Base-by-base conservation (phyloP, 1,140 invertebrate genomes). In the Nylanderia fulva region DNA sequence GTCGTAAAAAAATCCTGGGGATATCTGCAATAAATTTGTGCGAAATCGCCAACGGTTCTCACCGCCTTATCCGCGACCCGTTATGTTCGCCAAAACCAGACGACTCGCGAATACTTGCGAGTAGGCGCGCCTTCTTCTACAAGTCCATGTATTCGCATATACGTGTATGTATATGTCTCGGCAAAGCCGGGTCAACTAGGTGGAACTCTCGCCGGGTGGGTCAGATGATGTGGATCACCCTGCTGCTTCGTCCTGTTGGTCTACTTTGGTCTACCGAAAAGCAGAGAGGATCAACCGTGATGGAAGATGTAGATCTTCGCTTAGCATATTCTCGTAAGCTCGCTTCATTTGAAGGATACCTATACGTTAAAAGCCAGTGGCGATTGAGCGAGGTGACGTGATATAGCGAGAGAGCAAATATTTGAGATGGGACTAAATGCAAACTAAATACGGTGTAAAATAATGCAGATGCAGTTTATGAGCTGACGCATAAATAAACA, bases 51-150 rank as follows among this genome's bases (percentile, higher is more conserved):
- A 71, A 82, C 66, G 77, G 54, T 82, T 82, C 77, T 82, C 77
- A 42, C 52, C 66, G 66, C 11, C 48, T 82, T 60, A 71, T 71
- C 27, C 71, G 33, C 27, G 79, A 11, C 18, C 88, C 87, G 87
- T 88, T 90, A 89, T 88, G 76, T 86, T 63, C 74, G 85, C 80
- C 84, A 85, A 87, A 87, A 86, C 36, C 63, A 87, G 75, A 66
- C 80, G 79, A 58, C 27, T 89, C 64, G 68, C 33, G 29, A 24
- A 21, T 39, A 45, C 58, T 33, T 33, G 74, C 61, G 86, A 75
- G 68, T 75, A 29, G 79, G 84, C 68, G 76, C 54, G 45, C 45
- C 45, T 36, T 42, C n/a, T 52, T 48, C 45, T 36, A 48, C 80
- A 56, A 60, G 33, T 54, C 24, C n/a, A n/a, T n/a, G n/a, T 24